phyloP scores from a whole-genome alignment of 2,888 invertebrate species.

The Pollenia griseotomentosa region DNA sequence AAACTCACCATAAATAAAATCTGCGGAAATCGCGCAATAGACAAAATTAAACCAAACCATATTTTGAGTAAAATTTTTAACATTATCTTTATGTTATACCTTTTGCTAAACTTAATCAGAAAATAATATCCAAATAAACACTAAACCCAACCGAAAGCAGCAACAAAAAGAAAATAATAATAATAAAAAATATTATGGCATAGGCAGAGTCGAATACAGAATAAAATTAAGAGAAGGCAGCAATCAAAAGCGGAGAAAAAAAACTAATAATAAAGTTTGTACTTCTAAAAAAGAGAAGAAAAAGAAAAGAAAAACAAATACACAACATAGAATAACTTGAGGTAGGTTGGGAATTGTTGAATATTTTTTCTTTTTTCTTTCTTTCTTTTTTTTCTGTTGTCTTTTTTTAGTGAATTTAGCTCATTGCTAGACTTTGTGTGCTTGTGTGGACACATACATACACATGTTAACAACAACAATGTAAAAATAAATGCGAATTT shows the following conservation, averaged over 20 bases:
- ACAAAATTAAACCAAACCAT: constrained; percentile 39
- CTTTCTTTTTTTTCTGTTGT: constrained; percentile 37
- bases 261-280: constrained; percentile 65
- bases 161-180: constrained; percentile 15
- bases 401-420: constrained; percentile 59
- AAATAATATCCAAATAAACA: constrained; percentile 4
- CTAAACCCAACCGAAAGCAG: constrained; percentile 9
- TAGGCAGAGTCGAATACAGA: constrained; percentile 39
- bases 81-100: background rate
- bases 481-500: constrained; percentile 60
- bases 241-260: constrained; percentile 36
- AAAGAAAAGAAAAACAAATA: constrained; percentile 17
- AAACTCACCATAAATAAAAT: constrained; percentile 12
- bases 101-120: background rate
- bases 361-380: constrained; percentile 18
- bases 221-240: constrained; percentile 37
- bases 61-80: constrained; percentile 5
- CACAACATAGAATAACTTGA: constrained; percentile 82
- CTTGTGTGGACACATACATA: constrained; percentile 1
- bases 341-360: constrained; percentile 81
- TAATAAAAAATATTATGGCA: constrained; percentile 43
- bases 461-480: background rate
- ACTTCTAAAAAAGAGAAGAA: constrained; percentile 13
- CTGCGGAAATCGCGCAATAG: constrained; percentile 50
- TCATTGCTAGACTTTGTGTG: constrained; percentile 48